These are phyloP conservation scores for Prunella himalayana DNA, from an alignment of 2,113 vertebrate genomes.

Conservation along the genomic window DNA sequence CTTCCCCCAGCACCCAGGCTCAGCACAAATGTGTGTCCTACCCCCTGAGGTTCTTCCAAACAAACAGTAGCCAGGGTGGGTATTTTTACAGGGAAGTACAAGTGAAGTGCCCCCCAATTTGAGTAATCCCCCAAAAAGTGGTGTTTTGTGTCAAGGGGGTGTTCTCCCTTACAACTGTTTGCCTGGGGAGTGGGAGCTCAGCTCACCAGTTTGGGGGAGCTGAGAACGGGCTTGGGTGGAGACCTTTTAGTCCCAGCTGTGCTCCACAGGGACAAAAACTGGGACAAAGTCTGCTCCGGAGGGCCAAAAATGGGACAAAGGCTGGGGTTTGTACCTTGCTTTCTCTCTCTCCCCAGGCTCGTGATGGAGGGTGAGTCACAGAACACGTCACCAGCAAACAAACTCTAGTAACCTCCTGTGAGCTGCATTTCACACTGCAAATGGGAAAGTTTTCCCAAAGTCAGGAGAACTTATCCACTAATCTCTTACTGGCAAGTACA, in stretches of 20 bases:
- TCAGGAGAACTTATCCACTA: neutral
- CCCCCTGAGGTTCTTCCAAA: neutral
- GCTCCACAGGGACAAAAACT: neutral
- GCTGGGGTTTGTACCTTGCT: neutral
- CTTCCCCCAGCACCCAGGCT: rapidly evolving
- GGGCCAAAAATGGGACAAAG: neutral
- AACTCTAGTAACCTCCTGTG: slow-evolving; percentile 26
- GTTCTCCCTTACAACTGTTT: neutral
- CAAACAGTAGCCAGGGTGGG: rapidly evolving
- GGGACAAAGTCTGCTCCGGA: neutral
- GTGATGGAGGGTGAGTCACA: neutral
- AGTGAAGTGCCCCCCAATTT: neutral
- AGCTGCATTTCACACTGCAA: neutral
- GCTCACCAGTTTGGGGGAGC: neutral
- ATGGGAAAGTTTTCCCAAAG: neutral
- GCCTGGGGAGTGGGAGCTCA: neutral
- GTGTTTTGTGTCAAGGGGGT: neutral
- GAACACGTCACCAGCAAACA: neutral
- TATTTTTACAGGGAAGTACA: neutral
- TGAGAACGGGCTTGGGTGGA: neutral
- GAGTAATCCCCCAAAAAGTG: neutral
- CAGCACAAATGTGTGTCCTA: rapidly evolving
- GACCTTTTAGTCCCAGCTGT: neutral
- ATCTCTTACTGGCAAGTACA: neutral
- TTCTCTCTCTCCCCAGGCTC: neutral